These are phyloP conservation scores for Acrobasis consociella DNA, from an alignment of 2,888 invertebrate genomes.

Conservation along the genomic window DNA sequence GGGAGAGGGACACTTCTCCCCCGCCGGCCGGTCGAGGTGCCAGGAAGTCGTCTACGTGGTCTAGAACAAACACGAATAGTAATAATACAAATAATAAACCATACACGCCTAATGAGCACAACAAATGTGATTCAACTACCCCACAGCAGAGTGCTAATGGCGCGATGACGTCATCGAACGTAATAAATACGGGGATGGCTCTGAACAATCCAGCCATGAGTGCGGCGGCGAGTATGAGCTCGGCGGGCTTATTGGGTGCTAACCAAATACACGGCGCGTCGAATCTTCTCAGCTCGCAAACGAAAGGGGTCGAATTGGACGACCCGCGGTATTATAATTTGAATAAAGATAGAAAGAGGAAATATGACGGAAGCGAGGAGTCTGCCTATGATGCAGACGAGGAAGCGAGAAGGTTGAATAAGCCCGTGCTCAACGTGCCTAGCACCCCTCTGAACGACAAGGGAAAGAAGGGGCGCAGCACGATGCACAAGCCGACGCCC, in stretches of 20 bases:
- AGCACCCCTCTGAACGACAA: constrained; percentile 75
- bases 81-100: constrained; percentile 65
- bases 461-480: constrained; percentile 68
- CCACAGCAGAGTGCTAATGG: constrained; percentile 72
- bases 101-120: constrained; percentile 64
- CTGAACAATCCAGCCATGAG: constrained; percentile 66
- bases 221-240: constrained; percentile 60
- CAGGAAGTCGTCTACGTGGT: constrained; percentile 85
- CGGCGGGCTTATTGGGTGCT: constrained; percentile 71
- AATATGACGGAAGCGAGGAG: constrained; percentile 86
- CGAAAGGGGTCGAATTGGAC: constrained; percentile 82
- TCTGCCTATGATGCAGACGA: constrained; percentile 84
- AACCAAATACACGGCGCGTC: constrained; percentile 72
- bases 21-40: constrained; percentile 87
- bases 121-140: constrained; percentile 66
- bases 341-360: constrained; percentile 87
- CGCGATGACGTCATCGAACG: constrained; percentile 63
- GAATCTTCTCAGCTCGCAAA: constrained; percentile 58
- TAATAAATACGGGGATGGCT: constrained; percentile 65
- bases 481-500: constrained; percentile 60
- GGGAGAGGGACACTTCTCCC: constrained; percentile 91
- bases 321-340: constrained; percentile 89
- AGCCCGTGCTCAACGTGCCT: constrained; percentile 79
- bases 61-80: constrained; percentile 73
- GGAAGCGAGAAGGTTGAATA: constrained; percentile 75